These are phyloP conservation scores for Euphydryas editha DNA, from an alignment of 2,888 invertebrate species.

Conservation along the genomic window DNA sequence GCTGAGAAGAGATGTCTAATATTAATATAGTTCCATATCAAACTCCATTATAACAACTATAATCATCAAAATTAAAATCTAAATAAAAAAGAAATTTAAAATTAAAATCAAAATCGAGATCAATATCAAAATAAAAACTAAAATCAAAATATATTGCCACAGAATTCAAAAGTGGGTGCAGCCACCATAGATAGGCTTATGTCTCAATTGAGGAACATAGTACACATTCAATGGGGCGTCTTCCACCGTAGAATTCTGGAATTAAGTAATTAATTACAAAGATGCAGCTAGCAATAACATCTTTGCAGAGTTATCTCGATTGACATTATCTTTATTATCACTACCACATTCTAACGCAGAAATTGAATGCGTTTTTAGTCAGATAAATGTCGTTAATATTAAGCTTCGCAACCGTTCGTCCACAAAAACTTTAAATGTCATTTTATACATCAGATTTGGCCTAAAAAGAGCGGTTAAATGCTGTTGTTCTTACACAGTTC, in stretches of 20 bases:
- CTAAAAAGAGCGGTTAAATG: slow-evolving; percentile 15
- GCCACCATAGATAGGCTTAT: slow-evolving; percentile 29
- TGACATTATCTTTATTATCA: slow-evolving; percentile 21
- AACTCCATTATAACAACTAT: too few species aligned
- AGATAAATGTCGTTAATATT: slow-evolving; percentile 9
- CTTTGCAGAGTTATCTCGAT: slow-evolving; percentile 31
- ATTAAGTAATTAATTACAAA: slow-evolving; percentile 32
- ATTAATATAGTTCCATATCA: too few species aligned
- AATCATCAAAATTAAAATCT: too few species aligned
- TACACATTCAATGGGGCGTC: slow-evolving; percentile 22
- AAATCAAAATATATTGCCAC: slow-evolving; percentile 24
- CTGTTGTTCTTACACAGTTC: slow-evolving; percentile 13
- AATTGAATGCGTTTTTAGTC: slow-evolving; percentile 18
- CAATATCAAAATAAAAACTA: too few species aligned
- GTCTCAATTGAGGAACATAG: slow-evolving; percentile 36
- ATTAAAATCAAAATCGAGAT: too few species aligned
- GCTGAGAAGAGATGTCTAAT: too few species aligned
- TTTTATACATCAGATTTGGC: slow-evolving; percentile 20
- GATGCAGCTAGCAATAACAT: slow-evolving; percentile 38
- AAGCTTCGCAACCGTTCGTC: slow-evolving; percentile 16
- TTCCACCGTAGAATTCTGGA: slow-evolving; percentile 33
- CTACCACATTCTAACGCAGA: slow-evolving; percentile 25
- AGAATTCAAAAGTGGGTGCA: slow-evolving; percentile 25
- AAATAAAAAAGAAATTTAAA: too few species aligned
- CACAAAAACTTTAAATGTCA: slow-evolving; percentile 1